phyloP scores from a whole-genome alignment of 2,888 invertebrate genomes.

The Muschampia staudingeri region DNA sequence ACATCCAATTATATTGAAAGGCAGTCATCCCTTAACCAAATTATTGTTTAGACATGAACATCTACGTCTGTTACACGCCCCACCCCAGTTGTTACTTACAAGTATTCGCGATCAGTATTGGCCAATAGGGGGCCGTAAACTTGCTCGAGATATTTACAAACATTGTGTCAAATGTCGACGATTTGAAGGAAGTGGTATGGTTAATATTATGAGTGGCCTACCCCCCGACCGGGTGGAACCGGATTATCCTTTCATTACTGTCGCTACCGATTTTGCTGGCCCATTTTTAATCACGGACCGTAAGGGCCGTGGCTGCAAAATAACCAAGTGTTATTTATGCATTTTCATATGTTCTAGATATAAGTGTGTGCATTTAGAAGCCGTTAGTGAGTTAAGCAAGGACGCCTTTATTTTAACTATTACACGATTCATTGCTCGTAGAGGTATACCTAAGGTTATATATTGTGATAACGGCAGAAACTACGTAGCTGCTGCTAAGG shows the following conservation, averaged over 20 bases:
- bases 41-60: not conserved
- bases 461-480: conserved; percentile 4
- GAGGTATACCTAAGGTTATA: conserved; percentile 7
- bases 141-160: not conserved
- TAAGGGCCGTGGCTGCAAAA: not conserved
- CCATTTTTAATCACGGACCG: conserved; percentile 5
- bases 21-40: conserved; percentile 6
- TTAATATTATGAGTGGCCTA: conserved; percentile 10
- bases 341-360: conserved; percentile 9
- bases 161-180: conserved; percentile 5
- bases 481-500: conserved; percentile 9
- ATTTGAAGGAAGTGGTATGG: not conserved
- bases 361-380: conserved; percentile 13
- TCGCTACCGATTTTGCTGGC: conserved; percentile 7
- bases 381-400: conserved; percentile 4
- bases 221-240: not conserved
- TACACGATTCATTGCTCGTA: conserved; percentile 1
- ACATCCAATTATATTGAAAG: not conserved
- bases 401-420: conserved; percentile 17
- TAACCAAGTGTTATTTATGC: conserved; percentile 1
- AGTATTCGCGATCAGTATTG: not conserved
- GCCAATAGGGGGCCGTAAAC: not conserved
- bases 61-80: not conserved
- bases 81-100: not conserved
- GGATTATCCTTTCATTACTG: conserved; percentile 3